Conservation (phyloP, 1,140 invertebrate species). For the Globodera ellingtonae region DNA sequence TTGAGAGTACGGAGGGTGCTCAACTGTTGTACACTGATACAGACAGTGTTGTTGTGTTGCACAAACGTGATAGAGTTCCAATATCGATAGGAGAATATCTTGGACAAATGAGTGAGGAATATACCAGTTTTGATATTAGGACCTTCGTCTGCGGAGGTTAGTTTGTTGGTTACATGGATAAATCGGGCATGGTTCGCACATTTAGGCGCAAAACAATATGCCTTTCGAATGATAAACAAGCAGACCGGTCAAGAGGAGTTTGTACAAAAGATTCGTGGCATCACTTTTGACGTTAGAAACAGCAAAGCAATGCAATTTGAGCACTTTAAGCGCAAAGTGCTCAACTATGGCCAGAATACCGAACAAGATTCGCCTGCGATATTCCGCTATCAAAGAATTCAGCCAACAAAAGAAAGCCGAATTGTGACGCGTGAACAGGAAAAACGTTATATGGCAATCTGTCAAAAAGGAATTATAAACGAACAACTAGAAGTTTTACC, state of each 20-base stretch:
- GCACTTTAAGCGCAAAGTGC: background rate
- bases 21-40: background rate
- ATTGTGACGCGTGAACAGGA: background rate
- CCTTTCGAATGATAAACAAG: background rate
- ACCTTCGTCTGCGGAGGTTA: constrained; percentile 9
- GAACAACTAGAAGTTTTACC: background rate
- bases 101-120: constrained; percentile 6
- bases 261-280: background rate
- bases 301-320: background rate
- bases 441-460: background rate
- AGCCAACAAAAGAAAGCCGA: background rate
- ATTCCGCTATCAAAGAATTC: background rate
- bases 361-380: background rate
- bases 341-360: background rate
- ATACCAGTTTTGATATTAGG: background rate
- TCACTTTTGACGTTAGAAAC: background rate
- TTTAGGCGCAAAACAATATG: constrained; percentile 2
- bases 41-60: constrained; percentile 2
- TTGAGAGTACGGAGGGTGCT: background rate
- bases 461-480: background rate
- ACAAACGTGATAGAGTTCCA: background rate
- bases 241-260: background rate
- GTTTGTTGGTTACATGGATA: background rate
- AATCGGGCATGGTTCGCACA: background rate
- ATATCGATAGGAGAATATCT: background rate